phyloP scores from a whole-genome alignment of 2,797 vertebrate species.

The Eupleurogrammus muticus region DNA sequence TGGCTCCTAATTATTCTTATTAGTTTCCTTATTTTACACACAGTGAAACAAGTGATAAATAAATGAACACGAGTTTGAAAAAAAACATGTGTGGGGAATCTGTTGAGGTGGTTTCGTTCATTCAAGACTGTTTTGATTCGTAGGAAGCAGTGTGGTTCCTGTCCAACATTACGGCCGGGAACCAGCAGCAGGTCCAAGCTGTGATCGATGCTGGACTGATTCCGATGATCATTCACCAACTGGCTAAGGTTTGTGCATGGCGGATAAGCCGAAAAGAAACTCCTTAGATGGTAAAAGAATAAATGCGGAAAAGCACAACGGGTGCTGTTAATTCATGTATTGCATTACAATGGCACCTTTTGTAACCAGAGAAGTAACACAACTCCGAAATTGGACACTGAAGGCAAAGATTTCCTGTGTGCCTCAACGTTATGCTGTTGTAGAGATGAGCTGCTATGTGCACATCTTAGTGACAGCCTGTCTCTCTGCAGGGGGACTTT shows the following conservation, averaged over 20 bases:
- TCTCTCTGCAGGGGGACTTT: constrained; percentile 92
- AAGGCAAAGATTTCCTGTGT: constrained; percentile 18
- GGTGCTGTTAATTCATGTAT: not conserved
- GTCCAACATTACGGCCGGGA: constrained; percentile 99
- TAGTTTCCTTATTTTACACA: not conserved
- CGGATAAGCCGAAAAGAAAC: not conserved
- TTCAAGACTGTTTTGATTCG: constrained; percentile 56
- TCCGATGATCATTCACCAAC: constrained; percentile 99
- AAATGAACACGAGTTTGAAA: not conserved
- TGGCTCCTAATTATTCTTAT: not conserved
- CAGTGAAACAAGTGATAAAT: not conserved
- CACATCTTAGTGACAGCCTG: constrained; percentile 72
- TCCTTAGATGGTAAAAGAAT: not conserved
- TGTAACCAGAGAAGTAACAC: not conserved
- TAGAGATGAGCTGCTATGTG: constrained; percentile 20
- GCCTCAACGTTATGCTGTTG: constrained; percentile 4
- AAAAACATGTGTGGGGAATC: not conserved
- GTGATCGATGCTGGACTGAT: constrained; percentile 98
- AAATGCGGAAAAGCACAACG: not conserved
- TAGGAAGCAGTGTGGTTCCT: constrained; percentile 99
- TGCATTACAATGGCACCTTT: constrained; percentile 7
- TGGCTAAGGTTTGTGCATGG: constrained; percentile 91
- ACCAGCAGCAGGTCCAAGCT: constrained; percentile 99
- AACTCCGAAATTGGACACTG: not conserved
- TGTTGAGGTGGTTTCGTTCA: constrained; percentile 3